These are phyloP conservation scores for Oreochromis spilurus DNA, from an alignment of 2,113 vertebrate species.

Conservation along the genomic window DNA sequence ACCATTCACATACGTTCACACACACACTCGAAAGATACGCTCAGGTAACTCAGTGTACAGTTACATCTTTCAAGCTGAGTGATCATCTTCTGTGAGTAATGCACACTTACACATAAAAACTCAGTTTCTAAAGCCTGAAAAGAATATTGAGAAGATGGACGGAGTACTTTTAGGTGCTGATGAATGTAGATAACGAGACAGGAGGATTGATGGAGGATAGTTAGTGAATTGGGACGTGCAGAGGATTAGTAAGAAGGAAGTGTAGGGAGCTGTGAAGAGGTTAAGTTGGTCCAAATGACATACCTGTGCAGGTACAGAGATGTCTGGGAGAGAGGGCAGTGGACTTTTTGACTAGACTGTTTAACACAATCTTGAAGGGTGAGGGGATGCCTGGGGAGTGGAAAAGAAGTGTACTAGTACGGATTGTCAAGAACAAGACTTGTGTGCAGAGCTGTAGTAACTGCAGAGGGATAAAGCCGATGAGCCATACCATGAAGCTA, in stretches of 20 bases:
- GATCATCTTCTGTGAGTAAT: not conserved
- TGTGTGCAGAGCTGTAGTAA: not conserved
- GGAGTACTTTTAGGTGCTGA: not conserved
- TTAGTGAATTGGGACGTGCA: not conserved
- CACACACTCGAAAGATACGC: slow-evolving; percentile 72
- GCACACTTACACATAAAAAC: not conserved
- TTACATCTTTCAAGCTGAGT: not conserved
- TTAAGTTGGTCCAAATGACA: not conserved
- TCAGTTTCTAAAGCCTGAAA: not conserved
- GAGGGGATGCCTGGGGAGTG: fast-evolving
- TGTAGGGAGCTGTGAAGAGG: not conserved
- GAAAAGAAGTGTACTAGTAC: not conserved
- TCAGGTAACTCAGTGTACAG: slow-evolving; percentile 71
- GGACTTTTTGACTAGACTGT: not conserved
- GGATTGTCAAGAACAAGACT: not conserved
- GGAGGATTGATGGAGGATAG: not conserved
- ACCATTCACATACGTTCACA: slow-evolving; percentile 79
- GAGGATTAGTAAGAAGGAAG: not conserved
- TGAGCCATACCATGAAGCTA: not conserved
- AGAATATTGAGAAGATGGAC: not conserved
- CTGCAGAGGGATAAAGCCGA: not conserved
- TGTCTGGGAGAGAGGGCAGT: not conserved
- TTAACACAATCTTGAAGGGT: not conserved
- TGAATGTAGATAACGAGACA: not conserved
- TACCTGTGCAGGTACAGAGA: not conserved